These are phyloP conservation scores for Lagopus muta DNA, from an alignment of 2,113 vertebrate species.

Conservation along the genomic window DNA sequence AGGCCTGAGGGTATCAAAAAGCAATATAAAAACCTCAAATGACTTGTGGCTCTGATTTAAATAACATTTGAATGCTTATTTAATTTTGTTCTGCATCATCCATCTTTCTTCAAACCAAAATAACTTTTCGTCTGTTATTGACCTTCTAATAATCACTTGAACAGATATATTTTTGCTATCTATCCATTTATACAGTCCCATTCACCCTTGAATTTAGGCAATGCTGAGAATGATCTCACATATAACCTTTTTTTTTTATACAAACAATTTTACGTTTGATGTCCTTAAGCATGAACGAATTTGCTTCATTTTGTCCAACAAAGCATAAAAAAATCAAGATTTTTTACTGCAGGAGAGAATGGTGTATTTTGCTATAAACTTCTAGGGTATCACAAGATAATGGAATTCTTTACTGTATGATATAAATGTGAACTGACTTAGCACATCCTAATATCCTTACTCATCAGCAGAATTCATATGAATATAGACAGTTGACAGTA, in stretches of 20 bases:
- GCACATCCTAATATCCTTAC: not conserved
- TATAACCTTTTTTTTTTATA: not conserved
- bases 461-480: not conserved
- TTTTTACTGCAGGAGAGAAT: not conserved
- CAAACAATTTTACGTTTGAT: not conserved
- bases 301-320: not conserved
- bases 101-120: not conserved
- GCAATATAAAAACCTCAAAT: conserved; percentile 23
- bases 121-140: not conserved
- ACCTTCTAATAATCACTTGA: conserved; percentile 7
- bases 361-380: not conserved
- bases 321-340: not conserved
- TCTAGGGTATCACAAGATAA: not conserved
- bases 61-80: not conserved
- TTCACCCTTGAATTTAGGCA: not conserved
- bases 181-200: not conserved
- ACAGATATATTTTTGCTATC: not conserved
- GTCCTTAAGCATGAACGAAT: not conserved
- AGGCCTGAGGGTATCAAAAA: conserved; percentile 36
- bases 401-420: not conserved
- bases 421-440: not conserved
- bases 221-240: not conserved
- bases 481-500: not conserved
- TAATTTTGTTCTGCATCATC: not conserved
- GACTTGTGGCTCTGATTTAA: conserved; percentile 18